Evolutionary conservation across 2,113 vertebrate species (phyloP), one percentile per base, ranked within the genome.

Genomic region (Rhynchomys soricoides): DNA sequence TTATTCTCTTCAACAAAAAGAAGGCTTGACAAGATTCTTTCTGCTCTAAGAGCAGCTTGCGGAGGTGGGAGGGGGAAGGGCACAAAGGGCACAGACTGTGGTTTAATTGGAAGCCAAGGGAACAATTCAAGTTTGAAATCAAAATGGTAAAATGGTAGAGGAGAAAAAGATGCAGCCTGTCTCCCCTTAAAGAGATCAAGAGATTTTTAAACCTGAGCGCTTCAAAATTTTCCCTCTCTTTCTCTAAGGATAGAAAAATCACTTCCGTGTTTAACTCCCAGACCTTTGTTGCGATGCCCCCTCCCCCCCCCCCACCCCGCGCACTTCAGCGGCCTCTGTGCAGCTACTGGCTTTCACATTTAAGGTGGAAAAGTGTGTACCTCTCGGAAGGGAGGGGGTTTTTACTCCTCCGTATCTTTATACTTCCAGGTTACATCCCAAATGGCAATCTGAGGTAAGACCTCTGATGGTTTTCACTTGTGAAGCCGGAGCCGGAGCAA

Each of bases 151-250:
- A 96, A 95, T 48, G 22, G 19, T 31, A 88, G 66, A 86, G 77
- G 97, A 97, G 48, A 92, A 96, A 95, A 97, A 85, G 55, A 94
- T 2, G 64, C 37, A 74, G 50, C 78, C 75, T 93, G 31, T 83
- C 71, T 94, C 52, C 34, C 83, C 22, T 93, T 81, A 77, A 71
- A 93, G 90, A 97, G 94, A 95, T 90, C 78, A 96, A 96, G 70
- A 89, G 50, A 75, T 93, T 94, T 81, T 97, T 88, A 95, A 73
- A 89, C 79, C 70, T 96, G 90, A 74, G 78, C 43, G 50, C 52
- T 82, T 94, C 74, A 79, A 95, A 96, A 62, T 7, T 74, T 85
- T 64, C 92, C 89, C 70, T 16, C 22, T 89, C 22, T 90, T 8
- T 70, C 71, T 52, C 5, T 55, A 19, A 40, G 26, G 48, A 37